Evolutionary conservation across 1,140 invertebrate species (phyloP).

Genomic region (Drosophila burlai): DNA sequence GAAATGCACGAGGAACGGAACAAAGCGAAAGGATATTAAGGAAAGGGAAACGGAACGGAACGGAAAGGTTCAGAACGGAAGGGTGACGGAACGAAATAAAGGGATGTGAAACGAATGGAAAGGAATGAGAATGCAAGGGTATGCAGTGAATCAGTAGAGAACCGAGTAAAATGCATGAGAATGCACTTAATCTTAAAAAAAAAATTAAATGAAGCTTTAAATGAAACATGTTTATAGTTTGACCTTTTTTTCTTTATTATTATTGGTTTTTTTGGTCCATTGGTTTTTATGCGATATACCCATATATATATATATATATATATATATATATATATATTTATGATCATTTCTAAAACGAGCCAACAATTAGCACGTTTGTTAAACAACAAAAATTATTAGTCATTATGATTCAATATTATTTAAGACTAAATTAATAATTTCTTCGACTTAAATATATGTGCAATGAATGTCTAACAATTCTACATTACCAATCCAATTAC

Average conservation of each 20-base stretch:
- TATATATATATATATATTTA: neutral
- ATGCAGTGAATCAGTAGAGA: neutral
- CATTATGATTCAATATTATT: neutral
- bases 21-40: neutral
- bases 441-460: too few species aligned
- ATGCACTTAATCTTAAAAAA: neutral
- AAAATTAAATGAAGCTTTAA: neutral
- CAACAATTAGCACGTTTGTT: conserved; percentile 6
- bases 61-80: too few species aligned
- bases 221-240: neutral
- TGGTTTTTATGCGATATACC: neutral
- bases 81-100: neutral
- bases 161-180: neutral
- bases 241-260: too few species aligned
- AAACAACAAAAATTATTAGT: neutral
- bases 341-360: neutral
- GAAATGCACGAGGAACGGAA: neutral
- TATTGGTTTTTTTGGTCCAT: neutral
- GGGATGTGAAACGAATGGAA: neutral
- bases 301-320: neutral
- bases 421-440: too few species aligned
- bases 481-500: neutral
- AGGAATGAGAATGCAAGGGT: neutral
- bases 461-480: neutral
- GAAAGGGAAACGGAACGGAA: neutral